Evolutionary conservation across 2,797 vertebrate genomes (phyloP).

Genomic region (Rallus crepitans): DNA sequence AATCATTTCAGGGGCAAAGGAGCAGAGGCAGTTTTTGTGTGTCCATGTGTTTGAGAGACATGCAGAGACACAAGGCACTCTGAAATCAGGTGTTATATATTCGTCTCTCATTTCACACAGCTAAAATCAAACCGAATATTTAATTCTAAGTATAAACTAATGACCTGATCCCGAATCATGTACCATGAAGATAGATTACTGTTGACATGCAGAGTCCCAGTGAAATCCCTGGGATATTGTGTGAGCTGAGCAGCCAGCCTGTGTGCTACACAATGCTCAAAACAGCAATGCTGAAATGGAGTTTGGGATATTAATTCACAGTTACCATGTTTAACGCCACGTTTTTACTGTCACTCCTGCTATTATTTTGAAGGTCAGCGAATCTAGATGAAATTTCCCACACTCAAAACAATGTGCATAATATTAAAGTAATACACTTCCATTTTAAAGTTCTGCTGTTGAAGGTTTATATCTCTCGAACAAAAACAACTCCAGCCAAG

Average conservation of each 20-base stretch:
- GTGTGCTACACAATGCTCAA: background rate
- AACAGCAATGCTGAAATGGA: background rate
- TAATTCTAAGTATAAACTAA: slow-evolving; percentile 67
- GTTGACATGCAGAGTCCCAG: slow-evolving; percentile 52
- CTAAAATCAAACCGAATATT: slow-evolving; percentile 68
- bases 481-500: background rate
- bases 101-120: slow-evolving; percentile 32
- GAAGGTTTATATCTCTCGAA: background rate
- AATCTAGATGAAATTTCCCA: background rate
- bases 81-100: slow-evolving; percentile 50
- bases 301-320: slow-evolving; percentile 28
- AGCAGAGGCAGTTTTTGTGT: background rate
- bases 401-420: background rate
- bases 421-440: background rate
- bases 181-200: slow-evolving; percentile 60
- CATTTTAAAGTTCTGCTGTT: background rate
- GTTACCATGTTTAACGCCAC: slow-evolving; percentile 3
- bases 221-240: slow-evolving; percentile 60
- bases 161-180: slow-evolving; percentile 58
- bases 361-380: slow-evolving; percentile 39
- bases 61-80: background rate
- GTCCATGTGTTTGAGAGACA: background rate
- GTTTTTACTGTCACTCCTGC: background rate
- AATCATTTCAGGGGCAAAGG: background rate
- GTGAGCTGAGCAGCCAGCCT: slow-evolving; percentile 12